A percentile compares a stretch with the other conserved stretches of the same genome.
These are phyloP conservation scores for Papio anubis DNA, from an alignment of 2,113 vertebrate genomes.

Conservation along the genomic window DNA sequence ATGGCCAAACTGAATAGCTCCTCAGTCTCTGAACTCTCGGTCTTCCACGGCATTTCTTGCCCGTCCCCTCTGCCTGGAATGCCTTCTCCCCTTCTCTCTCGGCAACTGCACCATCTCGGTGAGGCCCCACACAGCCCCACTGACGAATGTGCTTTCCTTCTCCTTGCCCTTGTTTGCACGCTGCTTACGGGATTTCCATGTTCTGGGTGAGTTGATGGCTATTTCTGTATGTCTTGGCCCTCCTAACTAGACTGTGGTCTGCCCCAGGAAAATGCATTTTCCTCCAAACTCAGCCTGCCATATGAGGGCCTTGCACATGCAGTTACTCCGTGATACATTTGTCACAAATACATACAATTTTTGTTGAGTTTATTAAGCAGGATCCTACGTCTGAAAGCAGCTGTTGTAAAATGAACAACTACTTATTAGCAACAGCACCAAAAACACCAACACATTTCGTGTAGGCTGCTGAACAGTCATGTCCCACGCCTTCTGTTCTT, in stretches of 20 bases:
- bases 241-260: neutral
- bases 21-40: neutral
- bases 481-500: neutral
- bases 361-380: neutral
- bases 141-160: neutral
- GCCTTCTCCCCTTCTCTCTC: neutral
- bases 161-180: neutral
- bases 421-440: neutral
- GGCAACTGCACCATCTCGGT: accelerated
- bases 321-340: neutral
- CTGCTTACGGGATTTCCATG: neutral
- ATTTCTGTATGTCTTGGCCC: neutral
- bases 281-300: neutral
- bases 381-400: neutral
- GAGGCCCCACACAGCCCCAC: neutral
- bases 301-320: neutral
- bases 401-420: neutral
- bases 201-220: neutral
- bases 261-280: neutral
- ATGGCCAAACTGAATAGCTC: neutral
- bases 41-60: neutral
- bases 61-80: neutral
- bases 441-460: neutral
- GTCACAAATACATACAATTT: neutral
- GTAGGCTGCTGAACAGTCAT: neutral